Percentiles rank a stretch among this genome's conserved stretches.
phyloP scores from a whole-genome alignment of 2,888 invertebrate species.

The Tridacna gigas region DNA sequence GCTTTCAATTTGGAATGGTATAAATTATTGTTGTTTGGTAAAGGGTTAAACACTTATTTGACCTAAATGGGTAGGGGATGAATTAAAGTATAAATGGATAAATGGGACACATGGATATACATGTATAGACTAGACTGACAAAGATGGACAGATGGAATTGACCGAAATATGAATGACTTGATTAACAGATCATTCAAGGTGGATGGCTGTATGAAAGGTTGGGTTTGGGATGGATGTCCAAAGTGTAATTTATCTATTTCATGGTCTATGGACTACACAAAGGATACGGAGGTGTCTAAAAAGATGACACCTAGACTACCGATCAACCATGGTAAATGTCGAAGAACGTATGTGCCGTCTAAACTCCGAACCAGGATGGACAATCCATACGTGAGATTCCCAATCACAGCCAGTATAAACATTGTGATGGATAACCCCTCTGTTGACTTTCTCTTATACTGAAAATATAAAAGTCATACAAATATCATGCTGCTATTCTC shows the following conservation, averaged over 20 bases:
- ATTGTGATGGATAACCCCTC: slow-evolving; percentile 80
- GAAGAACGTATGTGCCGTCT: slow-evolving; percentile 73
- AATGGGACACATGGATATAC: too few relatives aligned
- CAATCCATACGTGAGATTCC: slow-evolving; percentile 83
- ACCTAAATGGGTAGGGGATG: too few relatives aligned
- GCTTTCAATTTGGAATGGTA: too few relatives aligned
- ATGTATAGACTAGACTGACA: too few relatives aligned
- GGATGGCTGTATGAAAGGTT: not conserved
- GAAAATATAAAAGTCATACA: slow-evolving; percentile 35
- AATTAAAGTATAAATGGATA: too few relatives aligned
- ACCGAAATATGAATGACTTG: not conserved
- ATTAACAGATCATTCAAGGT: not conserved
- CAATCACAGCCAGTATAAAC: slow-evolving; percentile 80
- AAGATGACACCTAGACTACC: slow-evolving; percentile 85
- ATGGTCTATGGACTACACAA: slow-evolving; percentile 29
- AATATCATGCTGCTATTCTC: too few relatives aligned
- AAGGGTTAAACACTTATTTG: too few relatives aligned
- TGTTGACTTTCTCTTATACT: slow-evolving; percentile 80
- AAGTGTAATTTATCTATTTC: not conserved
- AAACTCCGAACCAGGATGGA: slow-evolving; percentile 79
- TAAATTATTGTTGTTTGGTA: too few relatives aligned
- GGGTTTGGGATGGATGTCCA: not conserved
- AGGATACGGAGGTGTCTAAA: slow-evolving; percentile 84
- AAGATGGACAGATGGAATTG: not conserved
- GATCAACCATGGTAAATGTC: slow-evolving; percentile 85